Evolutionary conservation across 2,888 invertebrate species (phyloP).

Genomic region (Crepidodera aurea): DNA sequence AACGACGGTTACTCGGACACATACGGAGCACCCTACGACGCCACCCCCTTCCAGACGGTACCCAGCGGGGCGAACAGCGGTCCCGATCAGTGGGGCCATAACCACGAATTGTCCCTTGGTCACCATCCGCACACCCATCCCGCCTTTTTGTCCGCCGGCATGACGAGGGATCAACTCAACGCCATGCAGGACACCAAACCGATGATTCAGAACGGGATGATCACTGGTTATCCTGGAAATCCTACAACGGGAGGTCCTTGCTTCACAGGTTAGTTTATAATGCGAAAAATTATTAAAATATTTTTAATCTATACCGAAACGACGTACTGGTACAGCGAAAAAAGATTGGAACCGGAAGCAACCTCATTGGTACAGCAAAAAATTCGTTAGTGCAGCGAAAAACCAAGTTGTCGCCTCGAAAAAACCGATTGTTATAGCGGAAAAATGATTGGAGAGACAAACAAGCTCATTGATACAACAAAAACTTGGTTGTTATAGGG

Average conservation of each 20-base stretch:
- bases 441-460: too few relatives aligned
- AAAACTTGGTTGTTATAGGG: too few relatives aligned
- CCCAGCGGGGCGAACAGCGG: constrained; percentile 58
- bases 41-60: constrained; percentile 78
- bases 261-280: constrained; percentile 64
- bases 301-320: too few relatives aligned
- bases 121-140: constrained; percentile 66
- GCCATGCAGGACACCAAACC: constrained; percentile 61
- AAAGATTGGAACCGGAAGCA: too few relatives aligned
- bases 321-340: too few relatives aligned
- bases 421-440: too few relatives aligned
- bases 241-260: constrained; percentile 69
- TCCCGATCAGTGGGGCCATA: constrained; percentile 58
- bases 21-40: constrained; percentile 69
- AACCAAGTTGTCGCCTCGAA: too few relatives aligned
- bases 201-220: constrained; percentile 68
- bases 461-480: too few relatives aligned
- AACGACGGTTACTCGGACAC: constrained; percentile 65
- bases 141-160: constrained; percentile 62
- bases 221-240: constrained; percentile 64
- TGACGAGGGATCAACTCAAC: constrained; percentile 55
- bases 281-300: too few relatives aligned
- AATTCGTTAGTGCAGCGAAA: too few relatives aligned
- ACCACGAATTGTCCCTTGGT: constrained; percentile 56
- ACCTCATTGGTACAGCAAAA: too few relatives aligned